Conservation (phyloP, 2,113 vertebrate genomes). For the Xiphophorus hellerii region DNA sequence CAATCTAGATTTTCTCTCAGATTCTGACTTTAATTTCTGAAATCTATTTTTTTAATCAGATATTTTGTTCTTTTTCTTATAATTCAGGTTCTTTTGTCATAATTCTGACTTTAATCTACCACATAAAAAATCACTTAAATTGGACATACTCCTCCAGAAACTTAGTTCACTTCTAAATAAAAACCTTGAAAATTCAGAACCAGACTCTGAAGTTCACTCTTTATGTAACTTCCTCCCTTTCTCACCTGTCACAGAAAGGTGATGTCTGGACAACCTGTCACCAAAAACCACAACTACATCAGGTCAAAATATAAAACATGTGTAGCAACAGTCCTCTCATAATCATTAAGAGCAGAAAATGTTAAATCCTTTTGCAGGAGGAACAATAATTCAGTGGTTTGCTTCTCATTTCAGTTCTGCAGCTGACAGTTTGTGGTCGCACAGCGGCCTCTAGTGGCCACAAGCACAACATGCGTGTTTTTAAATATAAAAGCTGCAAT, state of each 20-base stretch:
- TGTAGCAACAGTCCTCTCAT: background rate
- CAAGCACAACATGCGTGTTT: background rate
- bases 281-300: background rate
- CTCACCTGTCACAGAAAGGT: background rate
- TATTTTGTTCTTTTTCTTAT: too few relatives aligned
- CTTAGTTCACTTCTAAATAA: too few relatives aligned
- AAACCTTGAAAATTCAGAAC: too few relatives aligned
- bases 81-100: too few relatives aligned
- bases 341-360: background rate
- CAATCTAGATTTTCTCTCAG: too few relatives aligned
- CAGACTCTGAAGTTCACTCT: background rate
- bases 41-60: too few relatives aligned
- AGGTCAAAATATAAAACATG: constrained; percentile 1
- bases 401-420: background rate
- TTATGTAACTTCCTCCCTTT: background rate
- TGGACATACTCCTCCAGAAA: too few relatives aligned
- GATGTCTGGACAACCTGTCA: background rate
- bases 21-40: too few relatives aligned
- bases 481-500: background rate
- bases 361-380: background rate
- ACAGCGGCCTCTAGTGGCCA: constrained; percentile 71
- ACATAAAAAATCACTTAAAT: too few relatives aligned
- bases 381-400: too few relatives aligned
- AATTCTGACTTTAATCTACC: too few relatives aligned
- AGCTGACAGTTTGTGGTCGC: constrained; percentile 22